Evolutionary conservation across 2,888 invertebrate species (phyloP).

Genomic region (Petrolisthes cinctipes): DNA sequence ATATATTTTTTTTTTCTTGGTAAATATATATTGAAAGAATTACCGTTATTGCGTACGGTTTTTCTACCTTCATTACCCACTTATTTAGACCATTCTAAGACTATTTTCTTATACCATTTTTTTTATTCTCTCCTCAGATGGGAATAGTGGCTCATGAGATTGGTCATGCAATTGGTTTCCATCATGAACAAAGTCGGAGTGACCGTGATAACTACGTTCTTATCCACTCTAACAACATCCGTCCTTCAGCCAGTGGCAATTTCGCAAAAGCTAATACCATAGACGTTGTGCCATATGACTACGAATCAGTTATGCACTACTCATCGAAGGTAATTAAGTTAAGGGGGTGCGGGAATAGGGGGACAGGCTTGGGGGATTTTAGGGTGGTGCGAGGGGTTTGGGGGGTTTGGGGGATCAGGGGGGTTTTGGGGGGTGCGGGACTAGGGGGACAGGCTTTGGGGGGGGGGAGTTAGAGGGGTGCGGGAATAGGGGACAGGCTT

Average conservation of each 20-base stretch:
- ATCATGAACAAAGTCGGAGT: neutral
- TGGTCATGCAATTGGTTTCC: neutral
- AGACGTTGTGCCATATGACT: neutral
- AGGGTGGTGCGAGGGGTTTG: too few relatives aligned
- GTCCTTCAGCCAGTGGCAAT: neutral
- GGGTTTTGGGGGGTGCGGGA: too few relatives aligned
- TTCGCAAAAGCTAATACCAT: neutral
- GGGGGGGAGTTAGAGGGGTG: too few relatives aligned
- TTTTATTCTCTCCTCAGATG: neutral
- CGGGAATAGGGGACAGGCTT: too few relatives aligned
- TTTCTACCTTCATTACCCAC: too few relatives aligned
- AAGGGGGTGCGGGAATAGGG: neutral
- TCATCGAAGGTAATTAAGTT: neutral
- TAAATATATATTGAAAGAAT: too few relatives aligned
- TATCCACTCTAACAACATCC: neutral
- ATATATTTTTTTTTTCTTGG: too few relatives aligned
- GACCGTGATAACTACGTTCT: neutral
- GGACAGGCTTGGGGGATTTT: too few relatives aligned
- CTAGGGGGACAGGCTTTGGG: too few relatives aligned
- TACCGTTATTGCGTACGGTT: too few relatives aligned
- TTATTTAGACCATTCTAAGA: too few relatives aligned
- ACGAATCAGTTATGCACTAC: neutral
- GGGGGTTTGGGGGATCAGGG: too few relatives aligned
- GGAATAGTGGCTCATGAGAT: constrained; percentile 4
- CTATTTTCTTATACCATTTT: neutral